Evolutionary conservation across 2,113 vertebrate genomes (phyloP), one percentile per base, ranked within the genome.

Genomic region (Sorex araneus): DNA sequence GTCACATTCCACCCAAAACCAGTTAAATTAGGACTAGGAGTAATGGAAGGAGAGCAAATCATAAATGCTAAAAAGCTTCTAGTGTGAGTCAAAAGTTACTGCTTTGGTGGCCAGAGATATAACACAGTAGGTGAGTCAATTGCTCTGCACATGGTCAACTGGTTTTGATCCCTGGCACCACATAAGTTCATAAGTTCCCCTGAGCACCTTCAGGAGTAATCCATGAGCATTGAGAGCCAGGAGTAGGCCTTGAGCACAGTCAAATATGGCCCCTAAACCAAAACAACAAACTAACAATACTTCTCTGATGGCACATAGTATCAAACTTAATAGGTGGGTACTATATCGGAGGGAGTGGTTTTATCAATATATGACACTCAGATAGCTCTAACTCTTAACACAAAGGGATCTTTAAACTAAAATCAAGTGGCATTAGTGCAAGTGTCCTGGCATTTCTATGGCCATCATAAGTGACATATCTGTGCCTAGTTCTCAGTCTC

Each of bases 381-480:
- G 71, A 43, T 82, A 95, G 81, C 80, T 45, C 45, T 67, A 10
- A 10, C 13, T 85, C 28, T 88, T 95, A 92, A 77, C 50, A 94
- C 93, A 96, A 97, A 97, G 95, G 95, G 95, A 96, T 96, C 93
- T 96, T 89, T 93, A 83, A 92, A 96, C 86, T 95, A 96, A 98
- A 97, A 97, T 98, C 97, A 97, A 95, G 91, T 87, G 95, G 97
- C 97, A 96, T 97, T 96, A 96, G 91, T 87, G 76, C 77, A 5
- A 80, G 21, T 92, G 76, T 54, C n/a, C 83, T 97, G 95, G 98
- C 97, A 97, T 94, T 91, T 97, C 94, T 97, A 95, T 93, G 94
- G 96, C 95, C 95, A 97, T 98, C 96, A 92, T 76, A 93, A 88
- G 84, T 97, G 97, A 98, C 97, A 98, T 97, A 77, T 96, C 95